phyloP scores from a whole-genome alignment of 2,797 vertebrate genomes.

The Eupleurogrammus muticus region DNA sequence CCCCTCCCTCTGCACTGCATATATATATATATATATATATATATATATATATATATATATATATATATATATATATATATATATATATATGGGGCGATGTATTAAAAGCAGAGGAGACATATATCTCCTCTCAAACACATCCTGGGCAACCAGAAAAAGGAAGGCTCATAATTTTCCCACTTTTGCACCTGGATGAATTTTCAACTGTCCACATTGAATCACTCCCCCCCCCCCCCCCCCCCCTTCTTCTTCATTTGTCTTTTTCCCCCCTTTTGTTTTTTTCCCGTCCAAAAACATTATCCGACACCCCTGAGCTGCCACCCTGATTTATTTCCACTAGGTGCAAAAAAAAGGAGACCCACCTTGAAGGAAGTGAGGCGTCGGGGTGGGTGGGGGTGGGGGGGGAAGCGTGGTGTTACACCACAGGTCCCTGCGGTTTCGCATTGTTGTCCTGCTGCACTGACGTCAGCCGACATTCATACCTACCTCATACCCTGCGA shows the following conservation, averaged over 20 bases:
- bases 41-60: slow-evolving; percentile 53
- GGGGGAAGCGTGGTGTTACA: slow-evolving; percentile 57
- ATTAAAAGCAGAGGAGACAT: slow-evolving; percentile 62
- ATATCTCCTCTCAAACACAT: slow-evolving; percentile 67
- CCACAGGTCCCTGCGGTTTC: slow-evolving; percentile 39
- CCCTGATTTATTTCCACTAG: slow-evolving; percentile 64
- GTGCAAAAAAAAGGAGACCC: slow-evolving; percentile 56
- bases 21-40: slow-evolving; percentile 53
- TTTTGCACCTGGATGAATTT: slow-evolving; percentile 53
- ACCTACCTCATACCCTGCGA: slow-evolving; percentile 64
- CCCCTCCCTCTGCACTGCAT: slow-evolving; percentile 47
- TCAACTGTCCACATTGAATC: slow-evolving; percentile 10
- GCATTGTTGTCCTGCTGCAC: slow-evolving; percentile 60
- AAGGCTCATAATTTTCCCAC: slow-evolving; percentile 64
- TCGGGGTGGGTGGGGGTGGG: slow-evolving; percentile 19
- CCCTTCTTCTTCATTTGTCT: slow-evolving; percentile 52
- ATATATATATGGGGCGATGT: slow-evolving; percentile 47
- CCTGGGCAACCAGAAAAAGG: slow-evolving; percentile 59
- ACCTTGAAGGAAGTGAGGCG: slow-evolving; percentile 53
- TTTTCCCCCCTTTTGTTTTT: slow-evolving; percentile 20
- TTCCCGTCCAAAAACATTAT: slow-evolving; percentile 21
- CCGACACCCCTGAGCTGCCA: slow-evolving; percentile 64
- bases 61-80: slow-evolving; percentile 54
- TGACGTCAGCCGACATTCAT: slow-evolving; percentile 76
- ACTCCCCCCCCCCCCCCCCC: too few relatives aligned